A percentile compares a stretch with the other conserved stretches of the same genome.
Evolutionary conservation across 2,888 invertebrate genomes (phyloP).

Genomic region (Lissocephala sabroskyi): DNA sequence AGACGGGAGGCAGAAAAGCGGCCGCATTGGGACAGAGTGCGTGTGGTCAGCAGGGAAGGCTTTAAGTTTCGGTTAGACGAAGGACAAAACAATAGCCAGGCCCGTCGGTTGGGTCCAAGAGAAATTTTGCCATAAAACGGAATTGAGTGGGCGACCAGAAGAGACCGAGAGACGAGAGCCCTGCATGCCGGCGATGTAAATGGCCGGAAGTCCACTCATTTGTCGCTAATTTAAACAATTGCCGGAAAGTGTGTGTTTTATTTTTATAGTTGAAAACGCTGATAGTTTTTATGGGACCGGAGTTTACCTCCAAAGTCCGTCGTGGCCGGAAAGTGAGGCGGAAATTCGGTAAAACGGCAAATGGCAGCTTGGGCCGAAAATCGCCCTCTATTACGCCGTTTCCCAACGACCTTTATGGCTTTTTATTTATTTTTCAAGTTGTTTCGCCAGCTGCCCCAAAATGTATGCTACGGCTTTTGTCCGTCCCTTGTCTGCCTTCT

Average conservation of each 20-base stretch:
- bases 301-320: background rate
- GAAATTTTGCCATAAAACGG: conserved; percentile 5
- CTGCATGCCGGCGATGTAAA: conserved; percentile 22
- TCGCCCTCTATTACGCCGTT: no score
- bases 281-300: background rate
- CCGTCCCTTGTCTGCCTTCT: background rate
- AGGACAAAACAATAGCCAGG: no score
- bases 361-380: no score
- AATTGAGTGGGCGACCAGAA: conserved; percentile 4
- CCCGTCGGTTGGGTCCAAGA: background rate
- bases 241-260: conserved; percentile 21
- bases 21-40: no score
- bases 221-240: conserved; percentile 38
- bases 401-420: no score
- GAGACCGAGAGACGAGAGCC: conserved; percentile 6
- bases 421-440: no score
- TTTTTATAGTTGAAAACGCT: conserved; percentile 14
- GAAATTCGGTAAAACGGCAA: background rate
- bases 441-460: conserved; percentile 9
- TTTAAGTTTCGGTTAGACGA: no score
- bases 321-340: background rate
- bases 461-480: conserved; percentile 11
- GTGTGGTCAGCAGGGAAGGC: no score
- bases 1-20: no score
- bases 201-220: conserved; percentile 50